phyloP scores from a whole-genome alignment of 2,888 invertebrate genomes.

The Cantharis flavilabris region DNA sequence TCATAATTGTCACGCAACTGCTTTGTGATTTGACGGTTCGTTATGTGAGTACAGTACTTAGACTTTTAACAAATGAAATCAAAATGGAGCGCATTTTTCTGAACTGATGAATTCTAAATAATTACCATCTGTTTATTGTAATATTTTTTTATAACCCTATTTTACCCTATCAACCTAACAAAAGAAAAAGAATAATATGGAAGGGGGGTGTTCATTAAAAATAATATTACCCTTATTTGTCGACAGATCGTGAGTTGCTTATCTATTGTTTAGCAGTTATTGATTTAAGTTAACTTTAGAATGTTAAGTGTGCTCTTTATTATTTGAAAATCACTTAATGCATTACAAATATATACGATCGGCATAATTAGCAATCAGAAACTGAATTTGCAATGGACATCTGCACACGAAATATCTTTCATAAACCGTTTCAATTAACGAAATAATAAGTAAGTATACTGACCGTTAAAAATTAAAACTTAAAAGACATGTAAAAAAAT shows the following conservation, averaged over 20 bases:
- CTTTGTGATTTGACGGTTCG: constrained; percentile 20
- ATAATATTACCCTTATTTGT: constrained; percentile 23
- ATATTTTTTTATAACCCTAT: neutral
- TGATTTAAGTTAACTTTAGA: neutral
- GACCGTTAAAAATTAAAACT: neutral
- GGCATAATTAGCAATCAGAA: neutral
- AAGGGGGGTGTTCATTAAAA: constrained; percentile 20
- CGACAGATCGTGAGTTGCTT: constrained; percentile 23
- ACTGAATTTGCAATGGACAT: neutral
- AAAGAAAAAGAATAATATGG: constrained; percentile 8
- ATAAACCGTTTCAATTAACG: neutral
- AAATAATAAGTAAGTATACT: neutral
- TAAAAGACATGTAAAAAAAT: neutral
- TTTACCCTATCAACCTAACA: neutral
- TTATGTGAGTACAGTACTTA: constrained; percentile 11
- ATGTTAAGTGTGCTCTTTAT: neutral
- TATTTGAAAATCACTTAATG: neutral
- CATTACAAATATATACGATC: neutral
- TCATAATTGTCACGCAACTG: constrained; percentile 49
- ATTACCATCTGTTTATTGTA: neutral
- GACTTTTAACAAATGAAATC: neutral
- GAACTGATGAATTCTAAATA: neutral
- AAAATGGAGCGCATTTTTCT: neutral
- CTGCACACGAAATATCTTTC: neutral
- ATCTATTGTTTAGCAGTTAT: neutral